Evolutionary conservation across 2,797 vertebrate genomes (phyloP).

Genomic region (Aplochiton taeniatus): DNA sequence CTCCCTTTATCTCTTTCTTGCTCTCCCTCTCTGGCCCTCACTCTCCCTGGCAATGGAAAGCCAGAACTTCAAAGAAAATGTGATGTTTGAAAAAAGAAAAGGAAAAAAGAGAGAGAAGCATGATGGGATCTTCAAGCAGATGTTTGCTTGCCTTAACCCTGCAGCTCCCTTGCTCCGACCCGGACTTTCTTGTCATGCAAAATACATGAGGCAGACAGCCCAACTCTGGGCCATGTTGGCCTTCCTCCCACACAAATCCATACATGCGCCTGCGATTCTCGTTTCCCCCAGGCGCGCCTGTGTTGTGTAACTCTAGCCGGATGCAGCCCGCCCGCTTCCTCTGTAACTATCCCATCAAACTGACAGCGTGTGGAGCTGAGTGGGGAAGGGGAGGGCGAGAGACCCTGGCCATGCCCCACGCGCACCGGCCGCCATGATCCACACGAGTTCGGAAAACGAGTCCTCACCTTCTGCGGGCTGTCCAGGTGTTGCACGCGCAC

Average conservation of each 20-base stretch:
- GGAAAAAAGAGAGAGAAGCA: slow-evolving; percentile 39
- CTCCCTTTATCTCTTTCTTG: slow-evolving; percentile 15
- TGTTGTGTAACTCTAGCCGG: slow-evolving; percentile 34
- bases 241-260: slow-evolving; percentile 3
- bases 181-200: slow-evolving; percentile 46
- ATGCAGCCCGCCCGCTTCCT: slow-evolving; percentile 18
- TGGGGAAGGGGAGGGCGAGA: slow-evolving; percentile 37
- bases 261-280: slow-evolving; percentile 21
- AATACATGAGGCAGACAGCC: slow-evolving; percentile 49
- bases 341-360: slow-evolving; percentile 37
- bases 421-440: too few relatives aligned
- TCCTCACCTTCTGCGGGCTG: not conserved
- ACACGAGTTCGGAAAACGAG: too few relatives aligned
- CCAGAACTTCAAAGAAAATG: slow-evolving; percentile 62
- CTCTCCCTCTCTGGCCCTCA: slow-evolving; percentile 31
- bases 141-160: slow-evolving; percentile 69
- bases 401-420: too few relatives aligned
- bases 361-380: slow-evolving; percentile 30
- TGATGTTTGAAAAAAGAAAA: slow-evolving; percentile 42
- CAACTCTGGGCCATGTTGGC: slow-evolving; percentile 21
- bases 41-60: slow-evolving; percentile 54
- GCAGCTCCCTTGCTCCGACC: slow-evolving; percentile 45
- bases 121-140: slow-evolving; percentile 44
- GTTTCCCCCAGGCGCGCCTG: slow-evolving; percentile 16
- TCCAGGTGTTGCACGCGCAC: slow-evolving; percentile 5